Base-by-base conservation (phyloP, 2,888 invertebrate species). In the Tenthredo notha region DNA sequence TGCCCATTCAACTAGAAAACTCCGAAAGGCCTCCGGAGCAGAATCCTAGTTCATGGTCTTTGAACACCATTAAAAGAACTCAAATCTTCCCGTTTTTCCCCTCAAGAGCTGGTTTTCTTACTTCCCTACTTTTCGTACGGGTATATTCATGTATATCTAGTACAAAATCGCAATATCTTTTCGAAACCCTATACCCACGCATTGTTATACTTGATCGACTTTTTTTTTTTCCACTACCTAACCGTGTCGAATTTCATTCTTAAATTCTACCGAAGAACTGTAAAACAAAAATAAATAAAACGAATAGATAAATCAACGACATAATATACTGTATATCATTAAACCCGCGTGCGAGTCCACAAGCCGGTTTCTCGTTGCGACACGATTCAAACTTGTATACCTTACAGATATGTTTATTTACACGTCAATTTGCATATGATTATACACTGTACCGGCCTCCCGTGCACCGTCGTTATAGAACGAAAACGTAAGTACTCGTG, bases 1-100 rank as follows among this genome's bases (percentile, higher is more conserved):
- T 83, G 83, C 67, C 83, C 83, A 83, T 65, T 83, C 83, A 83
- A 67, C 83, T 67, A 67, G 83, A 83, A 83, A 83, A 67, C 47
- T 65, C 29, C 47, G 18, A 80, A 83, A 47, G 83, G 47, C 67
- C 47, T 67, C 33, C 83, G 67, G 61, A 61, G 58, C 70, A 65
- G 67, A 83, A 83, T 83, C 83, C 83, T 83, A 65, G 67, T 70
- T 83, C 70, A 67, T 67, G 83, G 67, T 83, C 83, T 70, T 70
- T 83, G 47, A 70, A 50, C 70, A 83, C 47, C 67, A 47, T 67
- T 83, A 29, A 50, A 47, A 67, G 65, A 67, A 65, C 83, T 83
- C 40, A 61, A 67, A 83, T 43, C 25, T 83, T 70, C 37, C 43
- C 67, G 12, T 10, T n/a, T 47, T 61, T 65, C 47, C 65, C 25